Base-by-base conservation (phyloP, 2,888 invertebrate species). In the Cheilosia grossa region DNA sequence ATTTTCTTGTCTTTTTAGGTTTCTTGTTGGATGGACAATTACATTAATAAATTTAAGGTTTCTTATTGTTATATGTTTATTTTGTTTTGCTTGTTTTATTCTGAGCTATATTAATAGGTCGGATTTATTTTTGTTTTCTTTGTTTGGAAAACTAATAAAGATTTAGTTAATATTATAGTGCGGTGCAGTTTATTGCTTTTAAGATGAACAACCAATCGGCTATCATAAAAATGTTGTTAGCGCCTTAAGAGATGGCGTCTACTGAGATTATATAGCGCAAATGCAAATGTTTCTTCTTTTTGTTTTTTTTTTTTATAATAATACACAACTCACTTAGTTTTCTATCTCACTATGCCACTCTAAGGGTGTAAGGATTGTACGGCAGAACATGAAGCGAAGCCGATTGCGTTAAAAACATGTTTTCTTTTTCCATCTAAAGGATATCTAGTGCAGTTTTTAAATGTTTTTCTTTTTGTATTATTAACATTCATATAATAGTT, bases 11-110 rank as follows among this genome's bases (percentile, higher is more conserved):
- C 17, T 67, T 77, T 67, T 61, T 70, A 66, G 78, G 63, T 79
- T 77, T 40, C 56, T 75, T 58, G 40, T 81, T 85, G 85, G 85
- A 85, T 85, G 85, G 85, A 85, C 75, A 85, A 81, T 85, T 85
- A 85, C 66, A 44, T 58, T 53, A 44, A 37, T 61, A 49, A 19
- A 24, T 67, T 72, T 53, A 64, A 37, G 37, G 44, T 61, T 80
- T 75, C 61, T 80, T 80, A 74, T 83, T 83, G 74, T 74, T 80
- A 85, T 17, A 66, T 63, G 54, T 24, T 24, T 19, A 49, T 47
- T 47, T 17, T 17, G 6, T 37, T 33, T 56, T 40, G 6, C 13
- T 47, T 47, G 21, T 40, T 19, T 51, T 77, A 33, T 56, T 85
- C 54, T 81, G 81, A 81, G 81, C 77, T 85, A 70, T 66, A 72